Evolutionary conservation across 1,140 invertebrate species (phyloP).

Genomic region (Drosophila obscura): DNA sequence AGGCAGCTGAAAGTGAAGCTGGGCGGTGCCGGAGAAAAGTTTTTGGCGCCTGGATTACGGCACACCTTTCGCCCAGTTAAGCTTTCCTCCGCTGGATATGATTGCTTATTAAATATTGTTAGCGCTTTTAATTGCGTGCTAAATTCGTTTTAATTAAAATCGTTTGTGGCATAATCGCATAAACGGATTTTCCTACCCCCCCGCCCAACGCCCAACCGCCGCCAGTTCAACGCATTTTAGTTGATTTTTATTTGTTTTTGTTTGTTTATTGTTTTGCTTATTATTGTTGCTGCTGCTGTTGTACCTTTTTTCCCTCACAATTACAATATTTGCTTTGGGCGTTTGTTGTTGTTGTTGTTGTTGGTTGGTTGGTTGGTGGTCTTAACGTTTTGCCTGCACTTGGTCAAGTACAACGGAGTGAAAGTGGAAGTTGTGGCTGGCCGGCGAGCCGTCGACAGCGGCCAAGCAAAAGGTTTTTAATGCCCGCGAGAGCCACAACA

Average conservation of each 20-base stretch:
- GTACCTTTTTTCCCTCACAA: conserved; percentile 38
- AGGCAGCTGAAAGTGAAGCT: conserved; percentile 58
- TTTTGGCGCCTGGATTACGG: conserved; percentile 38
- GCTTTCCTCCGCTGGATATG: conserved; percentile 38
- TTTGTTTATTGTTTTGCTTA: conserved; percentile 32
- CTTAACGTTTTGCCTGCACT: conserved; percentile 52
- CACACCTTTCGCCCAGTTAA: conserved; percentile 38
- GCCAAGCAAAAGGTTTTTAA: conserved; percentile 57
- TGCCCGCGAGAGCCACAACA: conserved; percentile 48
- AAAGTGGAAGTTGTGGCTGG: conserved; percentile 61
- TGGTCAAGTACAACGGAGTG: conserved; percentile 51
- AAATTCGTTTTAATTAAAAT: conserved; percentile 78
- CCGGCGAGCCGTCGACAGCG: no score
- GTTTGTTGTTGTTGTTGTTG: conserved; percentile 10
- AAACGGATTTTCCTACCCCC: conserved; percentile 23
- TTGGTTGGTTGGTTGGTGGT: conserved; percentile 7
- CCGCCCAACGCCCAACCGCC: no score
- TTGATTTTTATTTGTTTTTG: conserved; percentile 57
- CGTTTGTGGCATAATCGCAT: conserved; percentile 58
- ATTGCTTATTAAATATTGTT: conserved; percentile 16
- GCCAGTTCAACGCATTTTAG: conserved; percentile 62
- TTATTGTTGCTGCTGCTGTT: conserved; percentile 16
- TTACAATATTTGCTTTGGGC: conserved; percentile 22
- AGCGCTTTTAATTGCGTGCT: conserved; percentile 76
- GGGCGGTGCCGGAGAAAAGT: conserved; percentile 35